Evolutionary conservation across 1,140 invertebrate species (phyloP), one percentile per base, ranked within the genome.

Genomic region (Megalonaias nervosa): DNA sequence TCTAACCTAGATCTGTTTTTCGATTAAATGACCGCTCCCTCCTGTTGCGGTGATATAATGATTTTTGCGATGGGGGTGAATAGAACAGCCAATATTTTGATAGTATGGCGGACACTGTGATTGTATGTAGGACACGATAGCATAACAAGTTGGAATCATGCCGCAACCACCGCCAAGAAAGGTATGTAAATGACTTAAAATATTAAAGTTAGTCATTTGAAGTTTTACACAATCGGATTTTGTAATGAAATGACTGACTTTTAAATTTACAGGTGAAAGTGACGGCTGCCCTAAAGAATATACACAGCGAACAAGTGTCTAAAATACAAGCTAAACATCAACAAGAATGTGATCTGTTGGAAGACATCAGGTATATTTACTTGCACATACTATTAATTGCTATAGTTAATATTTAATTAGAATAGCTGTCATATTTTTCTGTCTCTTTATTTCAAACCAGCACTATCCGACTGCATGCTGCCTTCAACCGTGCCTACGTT

Each of bases 291-390:
- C 92, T 97, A 95, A 92, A 93, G 92, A 96, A 96, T 92, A 93
- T 98, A 67, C 97, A 98, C 89, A 93, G 94, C 71, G 97, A 99
- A 91, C 97, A 99, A 91, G 93, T 97, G 68, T 94, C 95, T 12
- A 97, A 97, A 91, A 93, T 98, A 81, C 95, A 97, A 89, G 93
- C 95, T 48, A 99, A 99, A 91, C 97, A 98, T 91, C 97, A 98
- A 90, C 97, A 98, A 92, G 97, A 99, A 89, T 97, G 96, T 91
- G 97, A 98, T 89, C 92, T 98, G 75, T 92, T 98, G 66, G 97
- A 98, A 92, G 97, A 98, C 89, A 95, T 98, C 68, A 94, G 96
- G 92, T 93, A 84, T 88, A 86, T 78, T 31, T 26, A 17, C 38
- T 48, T 11, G 6, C 11, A 48, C 38, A 48, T 48, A 5, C 38